Base-by-base conservation (phyloP, 2,113 vertebrate genomes). In the Pachypanchax playfairii region DNA sequence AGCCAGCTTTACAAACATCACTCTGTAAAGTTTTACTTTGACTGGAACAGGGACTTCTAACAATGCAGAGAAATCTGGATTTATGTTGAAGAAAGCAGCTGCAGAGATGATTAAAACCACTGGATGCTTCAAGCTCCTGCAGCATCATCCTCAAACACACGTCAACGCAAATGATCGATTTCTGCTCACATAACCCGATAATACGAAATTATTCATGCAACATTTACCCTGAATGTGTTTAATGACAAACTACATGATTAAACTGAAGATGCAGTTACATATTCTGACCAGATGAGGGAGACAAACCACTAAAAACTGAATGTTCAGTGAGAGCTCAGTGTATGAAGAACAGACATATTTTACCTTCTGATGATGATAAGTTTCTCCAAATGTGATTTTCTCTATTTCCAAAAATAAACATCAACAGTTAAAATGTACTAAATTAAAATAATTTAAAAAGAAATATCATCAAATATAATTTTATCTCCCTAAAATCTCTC, bases 21-120 rank as follows among this genome's bases (percentile, higher is more conserved):
- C 77, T 70, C 51, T 4, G 66, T 62, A 49, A 77, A 82, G 35
- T 78, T 84, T 59, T 5, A 70, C 58, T 68, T 20, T 53, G 43
- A 6, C 25, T 41, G 44, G 53, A 46, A 46, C 52, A 17, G 58
- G 9, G 20, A 50, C 17, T 28, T 1, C 21, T 25, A 20, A 35
- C 3, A 35, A 35, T 12, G n/a, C 18, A 1, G 18, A 39, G 42
- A 50, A 47, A 18, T 13, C 7, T 2, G 11, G 28, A 42, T 15
- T 20, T 41, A 59, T 6, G 1, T 13, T 18, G 22, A 33, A 7
- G 17, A 29, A 42, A 31, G 6, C 18, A 28, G 21, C 28, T 10
- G 20, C 13, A 0, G 8, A 14, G 17, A 47, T 7, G 1, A 22
- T n/a, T 2, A 29, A 12, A 39, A 46, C 26, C 0, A 3, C 22